phyloP scores from a whole-genome alignment of 2,113 vertebrate genomes.

The Mormyrus iriodes region DNA sequence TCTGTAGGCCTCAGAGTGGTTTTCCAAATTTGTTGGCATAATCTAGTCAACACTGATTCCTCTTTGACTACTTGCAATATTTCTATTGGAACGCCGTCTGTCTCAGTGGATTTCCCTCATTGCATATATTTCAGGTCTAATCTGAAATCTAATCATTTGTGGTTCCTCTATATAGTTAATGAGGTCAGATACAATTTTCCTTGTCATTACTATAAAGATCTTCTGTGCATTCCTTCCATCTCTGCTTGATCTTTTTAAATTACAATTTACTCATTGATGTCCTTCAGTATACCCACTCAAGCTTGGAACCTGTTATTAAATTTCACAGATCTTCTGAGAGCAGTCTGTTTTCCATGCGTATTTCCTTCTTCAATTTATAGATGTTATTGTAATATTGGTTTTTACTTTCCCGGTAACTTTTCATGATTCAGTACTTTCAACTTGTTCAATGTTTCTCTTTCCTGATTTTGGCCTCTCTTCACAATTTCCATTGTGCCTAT shows the following conservation, averaged over 20 bases:
- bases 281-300: too few species aligned
- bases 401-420: background rate
- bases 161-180: background rate
- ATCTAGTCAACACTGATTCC: background rate
- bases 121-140: background rate
- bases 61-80: background rate
- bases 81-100: background rate
- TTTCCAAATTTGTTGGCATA: background rate
- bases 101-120: background rate
- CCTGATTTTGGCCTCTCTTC: background rate
- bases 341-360: background rate
- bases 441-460: background rate
- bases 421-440: background rate
- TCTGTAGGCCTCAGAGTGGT: background rate
- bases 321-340: background rate
- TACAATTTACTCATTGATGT: background rate
- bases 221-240: background rate
- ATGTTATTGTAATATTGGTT: background rate
- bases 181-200: background rate
- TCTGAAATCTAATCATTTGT: background rate
- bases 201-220: background rate
- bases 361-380: background rate
- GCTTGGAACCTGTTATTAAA: background rate
- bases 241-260: background rate
- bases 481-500: background rate